Evolutionary conservation across 2,888 invertebrate genomes (phyloP).

Genomic region (Epistrophe grossulariae): DNA sequence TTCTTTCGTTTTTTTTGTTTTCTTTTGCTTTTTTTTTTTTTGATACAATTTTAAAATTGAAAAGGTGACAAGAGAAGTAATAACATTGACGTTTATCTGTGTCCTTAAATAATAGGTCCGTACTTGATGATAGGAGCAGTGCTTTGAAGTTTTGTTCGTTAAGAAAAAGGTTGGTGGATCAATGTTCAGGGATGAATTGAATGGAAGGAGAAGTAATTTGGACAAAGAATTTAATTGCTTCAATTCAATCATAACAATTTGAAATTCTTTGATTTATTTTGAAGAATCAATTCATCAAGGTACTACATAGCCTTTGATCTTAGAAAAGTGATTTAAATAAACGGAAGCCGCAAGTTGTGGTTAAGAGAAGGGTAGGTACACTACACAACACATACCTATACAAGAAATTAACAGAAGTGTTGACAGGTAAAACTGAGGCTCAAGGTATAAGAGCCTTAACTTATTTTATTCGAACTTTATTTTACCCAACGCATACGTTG

Average conservation of each 20-base stretch:
- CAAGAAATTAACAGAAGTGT: too few species aligned
- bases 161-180: background rate
- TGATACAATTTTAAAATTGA: background rate
- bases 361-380: too few species aligned
- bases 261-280: background rate
- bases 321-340: too few species aligned
- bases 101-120: background rate
- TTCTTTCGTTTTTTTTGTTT: background rate
- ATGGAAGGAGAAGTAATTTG: background rate
- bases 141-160: background rate
- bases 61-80: slow-evolving; percentile 4
- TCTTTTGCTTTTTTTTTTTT: background rate
- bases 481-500: too few species aligned
- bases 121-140: background rate
- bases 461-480: too few species aligned
- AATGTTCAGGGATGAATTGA: background rate
- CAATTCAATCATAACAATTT: background rate
- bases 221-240: background rate
- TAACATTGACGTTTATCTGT: background rate
- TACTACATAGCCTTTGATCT: background rate
- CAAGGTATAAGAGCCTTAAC: too few species aligned
- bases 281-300: background rate
- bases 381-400: too few species aligned
- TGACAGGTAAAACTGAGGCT: too few species aligned
- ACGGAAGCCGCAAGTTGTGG: too few species aligned